Base-by-base conservation (phyloP, 2,888 invertebrate genomes). In the Tetragnatha montana region DNA sequence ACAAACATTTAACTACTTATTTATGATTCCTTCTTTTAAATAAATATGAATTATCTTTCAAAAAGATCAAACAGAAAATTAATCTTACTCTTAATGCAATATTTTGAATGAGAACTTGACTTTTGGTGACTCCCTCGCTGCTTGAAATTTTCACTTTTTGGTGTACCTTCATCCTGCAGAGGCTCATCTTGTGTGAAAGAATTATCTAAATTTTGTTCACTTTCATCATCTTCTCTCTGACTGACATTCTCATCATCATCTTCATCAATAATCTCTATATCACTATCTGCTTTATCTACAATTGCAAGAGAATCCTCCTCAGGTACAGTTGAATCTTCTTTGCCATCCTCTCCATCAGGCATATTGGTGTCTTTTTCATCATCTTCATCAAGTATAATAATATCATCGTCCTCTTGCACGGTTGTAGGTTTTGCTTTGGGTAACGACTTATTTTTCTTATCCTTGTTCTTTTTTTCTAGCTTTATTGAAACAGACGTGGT, bases 51-150 rank as follows among this genome's bases (percentile, higher is more conserved):
- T 22, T 17, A 19, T 51, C 21, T 12, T 1, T 19, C n/a, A 73
- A 22, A 73, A 7, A 8, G 47, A 47, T 6, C 17, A 75, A 75
- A 14, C 35, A 47, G 14, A 17, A 78, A 47, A 50, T 60, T 19
- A 8, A 49, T 81, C 89, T 85, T 86, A 89, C 89, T 81, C 81
- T 89, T 89, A 19, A 47, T 35, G 51, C 89, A 89, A 74, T 85
- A 49, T 51, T 89, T 89, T 19, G 89, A 89, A 68, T 89, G 89
- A 21, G 73, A 0, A 49, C 71, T 78, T 75, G 73, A 12, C 22
- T 79, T 82, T 21, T 79, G 81, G 51, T 79, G 76, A 14, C 21
- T 68, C 35, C 35, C 35, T 19, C 70, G 81, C 10, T 82, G 81
- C 17, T 82, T 80, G 50, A 6, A 50, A 7, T 47, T 21, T 47